Percentiles rank a stretch among this genome's conserved stretches.
These are phyloP conservation scores for Leucosticte australis DNA, from an alignment of 2,113 vertebrate genomes.

Conservation along the genomic window DNA sequence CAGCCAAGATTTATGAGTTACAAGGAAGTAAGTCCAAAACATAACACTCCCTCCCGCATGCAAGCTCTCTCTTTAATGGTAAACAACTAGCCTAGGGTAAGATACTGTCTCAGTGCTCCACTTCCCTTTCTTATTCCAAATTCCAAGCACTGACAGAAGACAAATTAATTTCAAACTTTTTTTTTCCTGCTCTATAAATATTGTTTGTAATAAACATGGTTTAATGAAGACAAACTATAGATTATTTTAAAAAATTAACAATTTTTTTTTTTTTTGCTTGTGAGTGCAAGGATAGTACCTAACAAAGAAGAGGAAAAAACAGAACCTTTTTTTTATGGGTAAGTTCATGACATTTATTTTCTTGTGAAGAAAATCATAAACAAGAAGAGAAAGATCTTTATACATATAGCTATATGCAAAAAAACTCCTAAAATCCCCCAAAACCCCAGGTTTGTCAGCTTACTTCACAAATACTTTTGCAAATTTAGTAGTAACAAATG, in stretches of 20 bases:
- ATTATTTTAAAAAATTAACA: background rate
- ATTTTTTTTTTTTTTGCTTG: background rate
- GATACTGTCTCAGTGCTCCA: background rate
- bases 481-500: background rate
- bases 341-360: background rate
- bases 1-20: slow-evolving; percentile 54
- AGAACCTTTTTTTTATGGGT: background rate
- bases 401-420: background rate
- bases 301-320: background rate
- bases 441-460: background rate
- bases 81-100: slow-evolving; percentile 59
- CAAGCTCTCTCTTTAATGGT: slow-evolving; percentile 17
- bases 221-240: background rate
- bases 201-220: background rate
- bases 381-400: background rate
- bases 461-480: background rate
- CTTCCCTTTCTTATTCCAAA: background rate
- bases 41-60: slow-evolving; percentile 31
- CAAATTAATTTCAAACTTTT: background rate
- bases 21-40: slow-evolving; percentile 54
- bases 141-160: background rate
- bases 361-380: background rate
- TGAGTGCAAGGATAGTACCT: background rate
- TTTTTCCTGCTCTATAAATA: background rate
- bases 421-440: background rate